Percentiles rank a stretch among this genome's conserved stretches.
phyloP scores from a whole-genome alignment of 2,888 invertebrate species.

The Sericinus montela region DNA sequence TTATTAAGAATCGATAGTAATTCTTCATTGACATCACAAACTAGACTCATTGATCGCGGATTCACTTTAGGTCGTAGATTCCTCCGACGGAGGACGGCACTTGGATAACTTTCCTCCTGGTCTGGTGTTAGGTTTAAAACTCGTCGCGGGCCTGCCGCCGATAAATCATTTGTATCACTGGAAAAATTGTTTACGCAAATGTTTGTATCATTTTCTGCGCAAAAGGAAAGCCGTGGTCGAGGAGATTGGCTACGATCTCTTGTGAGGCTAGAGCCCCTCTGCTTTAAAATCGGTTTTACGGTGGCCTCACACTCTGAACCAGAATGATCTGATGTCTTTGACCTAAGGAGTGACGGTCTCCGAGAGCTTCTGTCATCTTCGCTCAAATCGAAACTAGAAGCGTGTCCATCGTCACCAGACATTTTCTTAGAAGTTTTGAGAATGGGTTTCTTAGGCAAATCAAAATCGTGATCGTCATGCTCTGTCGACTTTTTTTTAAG shows the following conservation, averaged over 20 bases:
- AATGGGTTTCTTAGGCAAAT: slow-evolving; percentile 86
- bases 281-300: slow-evolving; percentile 83
- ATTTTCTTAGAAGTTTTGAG: slow-evolving; percentile 85
- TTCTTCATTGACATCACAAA: slow-evolving; percentile 72
- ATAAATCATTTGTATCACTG: slow-evolving; percentile 67
- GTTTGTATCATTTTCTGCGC: slow-evolving; percentile 73
- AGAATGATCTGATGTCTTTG: slow-evolving; percentile 75
- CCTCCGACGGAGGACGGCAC: slow-evolving; percentile 67
- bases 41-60: slow-evolving; percentile 68
- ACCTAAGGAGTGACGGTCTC: slow-evolving; percentile 76
- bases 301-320: slow-evolving; percentile 78
- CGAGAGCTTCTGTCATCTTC: slow-evolving; percentile 77
- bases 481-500: slow-evolving; percentile 92
- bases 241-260: slow-evolving; percentile 81
- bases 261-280: slow-evolving; percentile 79
- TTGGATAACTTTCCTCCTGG: slow-evolving; percentile 61
- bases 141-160: slow-evolving; percentile 71
- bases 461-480: slow-evolving; percentile 86
- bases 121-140: slow-evolving; percentile 56
- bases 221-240: slow-evolving; percentile 82
- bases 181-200: slow-evolving; percentile 68
- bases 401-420: slow-evolving; percentile 81
- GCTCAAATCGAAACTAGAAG: slow-evolving; percentile 77
- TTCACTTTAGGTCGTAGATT: slow-evolving; percentile 65
- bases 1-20: slow-evolving; percentile 67